Conservation (phyloP, 2,888 invertebrate genomes). For the Dorcus parallelipipedus region DNA sequence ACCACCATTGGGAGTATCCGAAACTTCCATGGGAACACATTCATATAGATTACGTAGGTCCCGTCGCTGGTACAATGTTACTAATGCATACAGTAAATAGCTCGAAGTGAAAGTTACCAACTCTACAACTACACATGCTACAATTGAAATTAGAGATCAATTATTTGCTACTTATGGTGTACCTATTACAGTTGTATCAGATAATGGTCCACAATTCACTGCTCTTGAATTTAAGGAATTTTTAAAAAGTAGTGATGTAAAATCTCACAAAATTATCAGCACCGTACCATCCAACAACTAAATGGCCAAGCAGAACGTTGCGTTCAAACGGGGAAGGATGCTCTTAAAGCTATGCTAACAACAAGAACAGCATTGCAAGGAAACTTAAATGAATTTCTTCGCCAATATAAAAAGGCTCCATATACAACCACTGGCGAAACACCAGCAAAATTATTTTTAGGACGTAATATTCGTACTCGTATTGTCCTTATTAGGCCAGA, state of each 20-base stretch:
- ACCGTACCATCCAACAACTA: slow-evolving; percentile 27
- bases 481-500: too few relatives aligned
- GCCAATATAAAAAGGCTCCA: too few relatives aligned
- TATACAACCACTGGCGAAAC: too few relatives aligned
- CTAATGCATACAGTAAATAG: slow-evolving; percentile 28
- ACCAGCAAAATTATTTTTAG: too few relatives aligned
- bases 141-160: slow-evolving; percentile 4
- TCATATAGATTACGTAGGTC: slow-evolving; percentile 37
- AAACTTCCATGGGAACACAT: slow-evolving; percentile 27
- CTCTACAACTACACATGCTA: slow-evolving; percentile 16
- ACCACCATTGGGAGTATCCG: too few relatives aligned
- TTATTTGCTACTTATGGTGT: slow-evolving; percentile 20
- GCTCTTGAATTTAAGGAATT: slow-evolving; percentile 18
- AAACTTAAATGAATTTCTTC: too few relatives aligned
- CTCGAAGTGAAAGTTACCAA: slow-evolving; percentile 24
- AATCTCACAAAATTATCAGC: slow-evolving; percentile 13
- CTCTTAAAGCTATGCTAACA: too few relatives aligned
- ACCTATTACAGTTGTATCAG: slow-evolving; percentile 21
- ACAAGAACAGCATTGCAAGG: too few relatives aligned
- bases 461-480: too few relatives aligned
- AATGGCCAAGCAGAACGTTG: slow-evolving; percentile 27
- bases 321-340: slow-evolving; percentile 20
- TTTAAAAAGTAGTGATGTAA: slow-evolving; percentile 14
- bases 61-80: slow-evolving; percentile 21
- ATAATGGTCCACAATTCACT: slow-evolving; percentile 24